A percentile compares a stretch with the other conserved stretches of the same genome.
Evolutionary conservation across 2,113 vertebrate species (phyloP).

Genomic region (Pontoporia blainvillei): DNA sequence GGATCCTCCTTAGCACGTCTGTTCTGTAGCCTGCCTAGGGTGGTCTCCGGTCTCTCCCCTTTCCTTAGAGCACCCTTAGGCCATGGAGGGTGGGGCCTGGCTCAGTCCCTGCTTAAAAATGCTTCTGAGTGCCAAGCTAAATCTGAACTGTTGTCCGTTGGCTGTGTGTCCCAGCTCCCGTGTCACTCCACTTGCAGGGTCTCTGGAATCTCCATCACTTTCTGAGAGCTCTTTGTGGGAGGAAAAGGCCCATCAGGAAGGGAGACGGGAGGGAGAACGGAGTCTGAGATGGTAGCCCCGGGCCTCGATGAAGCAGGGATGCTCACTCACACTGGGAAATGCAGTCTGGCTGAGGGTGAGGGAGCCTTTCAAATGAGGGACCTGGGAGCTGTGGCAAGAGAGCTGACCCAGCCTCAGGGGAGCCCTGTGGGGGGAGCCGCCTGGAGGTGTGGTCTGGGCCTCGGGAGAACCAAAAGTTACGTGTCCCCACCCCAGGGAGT

Average conservation of each 20-base stretch:
- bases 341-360: too few species aligned
- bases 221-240: not conserved
- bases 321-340: not conserved
- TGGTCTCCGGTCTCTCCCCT: not conserved
- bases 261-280: not conserved
- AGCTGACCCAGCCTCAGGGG: not conserved
- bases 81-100: not conserved
- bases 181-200: fast-evolving
- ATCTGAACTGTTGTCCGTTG: not conserved
- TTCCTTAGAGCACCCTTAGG: not conserved
- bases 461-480: not conserved
- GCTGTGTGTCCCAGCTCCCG: not conserved
- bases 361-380: not conserved
- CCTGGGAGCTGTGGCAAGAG: not conserved
- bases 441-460: not conserved
- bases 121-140: not conserved
- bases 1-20: not conserved
- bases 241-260: not conserved
- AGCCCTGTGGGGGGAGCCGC: not conserved
- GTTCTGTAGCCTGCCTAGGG: not conserved
- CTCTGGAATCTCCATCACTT: not conserved
- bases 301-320: not conserved
- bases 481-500: not conserved
- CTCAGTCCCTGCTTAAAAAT: not conserved
- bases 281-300: not conserved